Evolutionary conservation across 2,797 vertebrate species (phyloP).

Genomic region (Acipenser oxyrinchus): DNA sequence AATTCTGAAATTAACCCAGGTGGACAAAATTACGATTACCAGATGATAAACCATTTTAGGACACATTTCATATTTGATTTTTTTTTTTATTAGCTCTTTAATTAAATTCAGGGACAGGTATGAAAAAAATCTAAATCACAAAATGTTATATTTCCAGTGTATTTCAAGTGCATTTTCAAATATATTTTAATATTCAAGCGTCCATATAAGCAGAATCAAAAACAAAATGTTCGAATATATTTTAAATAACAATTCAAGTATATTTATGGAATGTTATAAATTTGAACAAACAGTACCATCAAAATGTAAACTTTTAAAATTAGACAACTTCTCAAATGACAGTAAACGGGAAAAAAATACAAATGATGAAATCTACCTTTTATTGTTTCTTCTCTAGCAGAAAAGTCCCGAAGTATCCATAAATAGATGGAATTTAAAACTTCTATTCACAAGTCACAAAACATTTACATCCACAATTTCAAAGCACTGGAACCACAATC

Average conservation of each 20-base stretch:
- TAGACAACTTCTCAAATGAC: conserved; percentile 72
- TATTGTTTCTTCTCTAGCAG: conserved; percentile 68
- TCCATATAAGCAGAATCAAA: conserved; percentile 83
- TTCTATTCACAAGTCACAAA: conserved; percentile 93
- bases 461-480: conserved; percentile 94
- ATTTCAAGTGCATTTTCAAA: conserved; percentile 99
- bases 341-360: conserved; percentile 73
- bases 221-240: conserved; percentile 74
- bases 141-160: conserved; percentile 98
- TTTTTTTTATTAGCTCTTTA: conserved; percentile 97
- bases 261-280: conserved; percentile 93
- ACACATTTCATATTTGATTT: conserved; percentile 71
- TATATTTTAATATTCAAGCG: conserved; percentile 88
- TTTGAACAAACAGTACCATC: conserved; percentile 84
- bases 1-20: too few relatives aligned
- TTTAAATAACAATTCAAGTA: conserved; percentile 99
- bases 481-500: conserved; percentile 91
- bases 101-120: conserved; percentile 95
- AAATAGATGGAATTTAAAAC: conserved; percentile 65
- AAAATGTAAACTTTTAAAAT: conserved; percentile 94
- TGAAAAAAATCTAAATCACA: conserved; percentile 82
- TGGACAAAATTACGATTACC: too few relatives aligned
- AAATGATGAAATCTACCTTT: conserved; percentile 73
- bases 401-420: conserved; percentile 72
- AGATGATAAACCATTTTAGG: conserved; percentile 51